Base-by-base conservation (phyloP, 2,888 invertebrate genomes). In the Empis livida region DNA sequence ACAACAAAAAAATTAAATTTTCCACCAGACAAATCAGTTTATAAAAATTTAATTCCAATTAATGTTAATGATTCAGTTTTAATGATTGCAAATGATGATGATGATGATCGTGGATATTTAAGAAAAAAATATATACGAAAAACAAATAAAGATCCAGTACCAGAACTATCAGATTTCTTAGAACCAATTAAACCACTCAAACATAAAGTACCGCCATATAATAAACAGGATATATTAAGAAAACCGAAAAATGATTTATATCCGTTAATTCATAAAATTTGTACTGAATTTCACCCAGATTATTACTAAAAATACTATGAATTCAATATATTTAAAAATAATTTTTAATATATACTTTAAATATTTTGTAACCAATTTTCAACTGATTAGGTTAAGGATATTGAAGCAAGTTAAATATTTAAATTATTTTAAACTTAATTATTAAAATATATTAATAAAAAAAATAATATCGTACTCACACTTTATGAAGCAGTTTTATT, bases 1-100 rank as follows among this genome's bases (percentile, higher is more conserved):
- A 46, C 61, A 43, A 59, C 59, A n/a, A 57, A 60, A 30, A 62
- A 59, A 49, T 52, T 65, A 27, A 65, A 65, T 50, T 63, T 66
- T 47, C 51, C 54, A 3, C 54, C 55, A 13, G 51, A 54, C 44
- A 48, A 51, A 14, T 31, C 49, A 5, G 51, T 65, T 3, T 66
- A 59, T 46, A 60, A 54, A 17, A 56, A 64, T 51, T 55, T 67
- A 20, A 54, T 61, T 35, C 53, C 63, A 15, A 53, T 61, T 3
- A 62, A 62, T 51, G 63, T 64, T 0, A 63, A 65, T 40, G 64
- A 65, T 41, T 57, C 58, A 1, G 32, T 58, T 5, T 16, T 60
- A 27, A 23, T 27, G 15, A 35, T 46, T 8, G 27, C 14, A 41
- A 23, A n/a, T 13, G 6, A 20, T 2, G 39, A 39, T 16, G 3